Base-by-base conservation (phyloP, 2,888 invertebrate species). In the Camponotus fellah region DNA sequence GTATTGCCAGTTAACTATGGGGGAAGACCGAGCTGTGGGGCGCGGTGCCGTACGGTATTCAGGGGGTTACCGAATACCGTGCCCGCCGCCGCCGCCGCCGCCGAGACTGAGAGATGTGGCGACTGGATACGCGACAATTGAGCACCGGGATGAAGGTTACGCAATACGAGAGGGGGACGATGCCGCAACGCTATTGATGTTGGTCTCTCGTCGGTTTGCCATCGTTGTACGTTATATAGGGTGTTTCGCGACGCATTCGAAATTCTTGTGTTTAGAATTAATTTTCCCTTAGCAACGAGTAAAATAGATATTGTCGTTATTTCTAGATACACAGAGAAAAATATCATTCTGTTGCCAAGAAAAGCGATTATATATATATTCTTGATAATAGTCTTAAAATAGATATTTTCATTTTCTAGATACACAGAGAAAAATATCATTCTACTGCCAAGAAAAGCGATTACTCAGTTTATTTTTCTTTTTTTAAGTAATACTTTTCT, bases 51-150 rank as follows among this genome's bases (percentile, higher is more conserved):
- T 53, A 64, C 34, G 79, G 62, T 68, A 69, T 85, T 82, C 84
- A 79, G n/a, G 83, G 32, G 71, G 40, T 68, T 56, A 26, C 71
- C 66, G 79, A 79, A 83, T 83, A 72, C 79, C 72, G 60, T 79
- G 62, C 76, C 17, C 64, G 53, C 26, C 37, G 56, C 6, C n/a
- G 46, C 80, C 53, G 62, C 46, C 4, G 14, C 4, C n/a, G 46
- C 80, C 53, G 68, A 77, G 71, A 80, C 64, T 53, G 62, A 72
- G 82, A 77, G 82, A 77, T 62, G 66, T n/a, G 66, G 71, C 69
- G 77, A 75, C 84, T 79, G 86, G 84, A 85, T 85, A 82, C 85
- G 75, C 65, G 79, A 85, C 85, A 83, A 87, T 85, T 62, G 84
- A 75, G 75, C 64, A 43, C 64, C 14, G 76, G 71, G 58, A 60